These are phyloP conservation scores for Polypedilum vanderplanki DNA, from an alignment of 1,140 invertebrate genomes.

Conservation along the genomic window DNA sequence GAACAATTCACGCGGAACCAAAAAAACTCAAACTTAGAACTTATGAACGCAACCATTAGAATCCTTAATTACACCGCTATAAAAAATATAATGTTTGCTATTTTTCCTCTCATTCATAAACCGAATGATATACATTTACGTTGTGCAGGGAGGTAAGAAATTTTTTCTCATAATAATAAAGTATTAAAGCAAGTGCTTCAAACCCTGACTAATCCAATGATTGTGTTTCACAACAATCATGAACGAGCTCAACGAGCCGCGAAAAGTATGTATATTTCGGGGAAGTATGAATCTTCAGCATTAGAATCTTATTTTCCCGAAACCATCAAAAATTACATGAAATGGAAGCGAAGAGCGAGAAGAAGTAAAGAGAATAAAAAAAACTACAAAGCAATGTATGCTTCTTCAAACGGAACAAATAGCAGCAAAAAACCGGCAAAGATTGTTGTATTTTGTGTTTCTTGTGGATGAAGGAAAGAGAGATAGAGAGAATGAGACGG, in stretches of 20 bases:
- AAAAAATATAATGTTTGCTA: slow-evolving; percentile 2
- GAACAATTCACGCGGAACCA: no score
- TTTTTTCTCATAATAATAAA: neutral
- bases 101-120: neutral
- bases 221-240: slow-evolving; percentile 26
- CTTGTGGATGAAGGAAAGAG: neutral
- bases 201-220: slow-evolving; percentile 21
- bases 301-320: neutral
- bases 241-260: slow-evolving; percentile 21
- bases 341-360: neutral
- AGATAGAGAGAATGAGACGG: slow-evolving; percentile 6
- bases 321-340: neutral
- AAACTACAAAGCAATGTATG: neutral
- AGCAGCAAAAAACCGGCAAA: slow-evolving; percentile 2
- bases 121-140: neutral
- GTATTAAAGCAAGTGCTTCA: neutral
- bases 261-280: slow-evolving; percentile 1
- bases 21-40: no score
- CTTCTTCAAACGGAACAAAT: slow-evolving; percentile 27
- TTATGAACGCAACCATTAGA: neutral
- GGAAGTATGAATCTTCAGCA: slow-evolving; percentile 5
- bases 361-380: neutral
- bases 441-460: neutral
- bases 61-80: slow-evolving; percentile 17
- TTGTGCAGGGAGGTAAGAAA: neutral